These are phyloP conservation scores for Thaumetopoea pityocampa DNA, from an alignment of 1,140 invertebrate genomes.

Conservation along the genomic window DNA sequence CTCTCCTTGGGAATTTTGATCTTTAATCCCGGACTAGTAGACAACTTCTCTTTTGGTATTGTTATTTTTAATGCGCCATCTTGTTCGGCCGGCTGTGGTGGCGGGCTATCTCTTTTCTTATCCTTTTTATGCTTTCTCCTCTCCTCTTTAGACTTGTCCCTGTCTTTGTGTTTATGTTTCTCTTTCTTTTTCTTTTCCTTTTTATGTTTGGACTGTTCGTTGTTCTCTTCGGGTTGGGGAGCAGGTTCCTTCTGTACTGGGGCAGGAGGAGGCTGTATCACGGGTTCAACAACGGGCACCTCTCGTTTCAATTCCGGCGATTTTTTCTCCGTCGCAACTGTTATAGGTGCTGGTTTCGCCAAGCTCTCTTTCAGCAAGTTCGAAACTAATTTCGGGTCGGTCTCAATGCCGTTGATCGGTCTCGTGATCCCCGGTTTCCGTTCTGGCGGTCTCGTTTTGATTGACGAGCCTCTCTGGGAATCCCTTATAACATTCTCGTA, in stretches of 20 bases:
- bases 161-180: conserved; percentile 74
- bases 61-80: conserved; percentile 58
- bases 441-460: conserved; percentile 35
- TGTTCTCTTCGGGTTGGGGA: conserved; percentile 27
- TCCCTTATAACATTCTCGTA: conserved; percentile 61
- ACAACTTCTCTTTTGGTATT: conserved; percentile 60
- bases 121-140: conserved; percentile 72
- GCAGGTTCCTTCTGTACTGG: conserved; percentile 17
- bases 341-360: conserved; percentile 59
- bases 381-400: conserved; percentile 66
- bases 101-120: conserved; percentile 47
- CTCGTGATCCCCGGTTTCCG: conserved; percentile 36
- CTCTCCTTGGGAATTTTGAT: conserved; percentile 72
- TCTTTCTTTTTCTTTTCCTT: conserved; percentile 75
- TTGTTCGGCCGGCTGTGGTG: conserved; percentile 23
- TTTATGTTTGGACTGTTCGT: conserved; percentile 61
- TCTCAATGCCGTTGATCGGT: conserved; percentile 63
- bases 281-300: conserved; percentile 20
- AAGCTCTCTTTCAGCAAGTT: conserved; percentile 70
- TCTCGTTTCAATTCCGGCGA: conserved; percentile 54
- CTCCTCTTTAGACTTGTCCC: conserved; percentile 68
- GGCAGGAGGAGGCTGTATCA: conserved; percentile 10
- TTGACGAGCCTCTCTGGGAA: conserved; percentile 42
- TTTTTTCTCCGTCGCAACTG: conserved; percentile 48
- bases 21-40: conserved; percentile 58